These are phyloP conservation scores for Oreotrochilus melanogaster DNA, from an alignment of 2,113 vertebrate genomes.

Conservation along the genomic window DNA sequence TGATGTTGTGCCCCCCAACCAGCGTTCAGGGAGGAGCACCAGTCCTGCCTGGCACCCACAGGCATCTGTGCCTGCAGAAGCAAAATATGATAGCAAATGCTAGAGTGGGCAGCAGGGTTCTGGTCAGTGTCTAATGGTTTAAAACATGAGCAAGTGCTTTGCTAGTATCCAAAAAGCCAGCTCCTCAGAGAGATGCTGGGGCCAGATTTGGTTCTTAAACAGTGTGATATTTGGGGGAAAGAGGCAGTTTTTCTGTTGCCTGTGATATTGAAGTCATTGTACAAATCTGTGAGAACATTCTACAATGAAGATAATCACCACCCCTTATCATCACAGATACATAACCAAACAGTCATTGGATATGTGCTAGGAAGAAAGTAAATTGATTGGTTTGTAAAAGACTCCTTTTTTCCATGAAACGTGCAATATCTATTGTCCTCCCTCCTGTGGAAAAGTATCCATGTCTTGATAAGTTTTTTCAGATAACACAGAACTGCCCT, in stretches of 20 bases:
- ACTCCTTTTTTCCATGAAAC: conserved; percentile 47
- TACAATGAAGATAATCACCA: not conserved
- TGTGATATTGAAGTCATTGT: conserved; percentile 12
- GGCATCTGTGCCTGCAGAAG: not conserved
- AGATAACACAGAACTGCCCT: conserved; percentile 38
- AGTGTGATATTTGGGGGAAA: not conserved
- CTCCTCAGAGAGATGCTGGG: not conserved
- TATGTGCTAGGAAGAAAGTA: conserved; percentile 10
- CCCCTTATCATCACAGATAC: not conserved
- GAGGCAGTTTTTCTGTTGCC: not conserved
- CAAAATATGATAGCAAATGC: not conserved
- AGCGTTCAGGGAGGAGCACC: not conserved
- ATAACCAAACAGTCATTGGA: conserved; percentile 20
- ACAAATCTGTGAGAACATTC: conserved; percentile 42
- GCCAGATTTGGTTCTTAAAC: not conserved
- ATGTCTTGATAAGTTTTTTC: conserved; percentile 57
- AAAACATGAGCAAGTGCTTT: not conserved
- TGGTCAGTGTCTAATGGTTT: not conserved
- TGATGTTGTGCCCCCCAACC: not conserved
- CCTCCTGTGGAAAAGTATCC: conserved; percentile 43
- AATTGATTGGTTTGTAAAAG: conserved; percentile 45
- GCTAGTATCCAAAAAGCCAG: not conserved
- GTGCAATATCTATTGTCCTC: conserved; percentile 11
- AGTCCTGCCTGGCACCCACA: not conserved
- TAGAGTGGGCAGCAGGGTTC: not conserved